Evolutionary conservation across 2,797 vertebrate genomes (phyloP).

Genomic region (Crypturellus tataupa): DNA sequence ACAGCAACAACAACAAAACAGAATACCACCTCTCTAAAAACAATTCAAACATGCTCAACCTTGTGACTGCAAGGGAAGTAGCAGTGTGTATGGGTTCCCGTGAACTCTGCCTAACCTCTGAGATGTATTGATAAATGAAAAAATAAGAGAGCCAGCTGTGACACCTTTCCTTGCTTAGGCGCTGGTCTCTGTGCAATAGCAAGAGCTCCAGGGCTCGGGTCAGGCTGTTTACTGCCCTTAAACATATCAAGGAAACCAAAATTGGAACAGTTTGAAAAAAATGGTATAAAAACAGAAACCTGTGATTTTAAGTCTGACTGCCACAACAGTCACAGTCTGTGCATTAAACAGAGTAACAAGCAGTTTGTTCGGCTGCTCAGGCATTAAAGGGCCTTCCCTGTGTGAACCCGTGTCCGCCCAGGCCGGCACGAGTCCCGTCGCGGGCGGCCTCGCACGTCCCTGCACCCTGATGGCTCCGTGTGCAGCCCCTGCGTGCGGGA

Average conservation of each 20-base stretch:
- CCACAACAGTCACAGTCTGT: background rate
- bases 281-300: background rate
- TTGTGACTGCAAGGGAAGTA: slow-evolving; percentile 43
- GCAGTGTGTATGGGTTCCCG: slow-evolving; percentile 27
- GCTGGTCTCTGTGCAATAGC: background rate
- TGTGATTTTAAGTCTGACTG: background rate
- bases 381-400: background rate
- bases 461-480: accelerated
- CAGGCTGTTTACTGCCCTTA: slow-evolving; percentile 13
- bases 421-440: background rate
- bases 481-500: background rate
- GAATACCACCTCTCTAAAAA: slow-evolving; percentile 9
- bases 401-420: accelerated
- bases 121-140: slow-evolving; percentile 61
- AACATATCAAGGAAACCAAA: background rate
- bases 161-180: background rate
- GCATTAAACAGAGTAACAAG: background rate
- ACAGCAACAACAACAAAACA: background rate
- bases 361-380: background rate
- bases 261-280: background rate
- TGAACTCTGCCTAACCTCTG: slow-evolving; percentile 66
- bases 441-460: accelerated
- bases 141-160: slow-evolving; percentile 10
- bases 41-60: background rate
- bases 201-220: background rate